Evolutionary conservation across 1,140 invertebrate genomes (phyloP).

Genomic region (Zaprionus tsacasi): DNA sequence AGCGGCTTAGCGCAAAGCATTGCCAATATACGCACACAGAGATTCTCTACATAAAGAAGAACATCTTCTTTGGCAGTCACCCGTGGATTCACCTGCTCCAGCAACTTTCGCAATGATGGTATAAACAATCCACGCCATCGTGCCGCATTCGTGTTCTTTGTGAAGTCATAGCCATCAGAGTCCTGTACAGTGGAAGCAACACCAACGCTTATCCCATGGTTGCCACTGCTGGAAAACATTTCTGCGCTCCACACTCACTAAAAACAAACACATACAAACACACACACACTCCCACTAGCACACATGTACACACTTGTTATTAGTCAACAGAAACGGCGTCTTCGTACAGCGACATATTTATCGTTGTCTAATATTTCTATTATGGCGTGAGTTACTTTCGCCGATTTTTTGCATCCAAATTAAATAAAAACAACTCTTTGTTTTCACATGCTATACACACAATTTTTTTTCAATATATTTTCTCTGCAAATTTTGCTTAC

Average conservation of each 20-base stretch:
- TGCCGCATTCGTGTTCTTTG: conserved; percentile 92
- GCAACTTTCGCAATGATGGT: conserved; percentile 91
- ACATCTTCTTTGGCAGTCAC: conserved; percentile 95
- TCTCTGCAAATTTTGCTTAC: conserved; percentile 55
- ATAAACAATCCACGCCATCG: conserved; percentile 96
- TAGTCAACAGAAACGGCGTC: conserved; percentile 55
- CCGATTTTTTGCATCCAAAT: conserved; percentile 37
- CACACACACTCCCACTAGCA: conserved; percentile 13
- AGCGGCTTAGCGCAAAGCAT: conserved; percentile 94
- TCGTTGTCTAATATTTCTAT: conserved; percentile 25
- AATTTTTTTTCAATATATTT: conserved; percentile 72
- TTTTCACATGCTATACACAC: conserved; percentile 57
- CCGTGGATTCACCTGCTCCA: conserved; percentile 95
- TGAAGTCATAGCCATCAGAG: conserved; percentile 91
- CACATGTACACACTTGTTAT: conserved; percentile 42
- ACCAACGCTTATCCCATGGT: conserved; percentile 54
- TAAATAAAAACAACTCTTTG: conserved; percentile 53
- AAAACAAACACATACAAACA: conserved; percentile 11
- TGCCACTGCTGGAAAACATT: conserved; percentile 68
- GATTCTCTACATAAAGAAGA: conserved; percentile 95
- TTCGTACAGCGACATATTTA: conserved; percentile 48
- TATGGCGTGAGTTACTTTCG: conserved; percentile 8
- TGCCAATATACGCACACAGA: conserved; percentile 94
- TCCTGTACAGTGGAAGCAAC: conserved; percentile 56
- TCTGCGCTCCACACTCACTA: conserved; percentile 49